A percentile compares a stretch with the other conserved stretches of the same genome.
These are phyloP conservation scores for Embiotoca jacksoni DNA, from an alignment of 2,113 vertebrate genomes.

Conservation along the genomic window DNA sequence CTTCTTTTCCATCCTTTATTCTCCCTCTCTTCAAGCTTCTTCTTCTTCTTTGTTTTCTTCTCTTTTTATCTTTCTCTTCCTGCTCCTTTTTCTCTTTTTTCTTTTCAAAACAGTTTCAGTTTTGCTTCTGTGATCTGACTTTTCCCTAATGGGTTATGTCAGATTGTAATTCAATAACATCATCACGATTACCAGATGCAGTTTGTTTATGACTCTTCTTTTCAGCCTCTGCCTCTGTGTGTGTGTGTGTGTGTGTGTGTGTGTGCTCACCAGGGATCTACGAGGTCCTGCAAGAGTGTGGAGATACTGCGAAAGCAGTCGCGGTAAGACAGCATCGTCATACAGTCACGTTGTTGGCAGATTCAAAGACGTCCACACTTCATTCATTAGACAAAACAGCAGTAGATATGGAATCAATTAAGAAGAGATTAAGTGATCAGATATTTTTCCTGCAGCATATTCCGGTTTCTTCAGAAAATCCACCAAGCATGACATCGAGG, in stretches of 20 bases:
- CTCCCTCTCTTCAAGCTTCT: too few relatives aligned
- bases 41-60: neutral
- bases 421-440: neutral
- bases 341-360: neutral
- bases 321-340: slow-evolving; percentile 81
- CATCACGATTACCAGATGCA: slow-evolving; percentile 25
- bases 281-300: slow-evolving; percentile 89
- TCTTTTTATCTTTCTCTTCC: neutral
- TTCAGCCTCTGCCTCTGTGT: slow-evolving; percentile 4
- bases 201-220: slow-evolving; percentile 36
- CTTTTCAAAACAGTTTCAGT: slow-evolving; percentile 6
- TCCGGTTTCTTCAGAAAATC: neutral
- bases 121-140: slow-evolving; percentile 17
- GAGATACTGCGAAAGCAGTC: slow-evolving; percentile 88
- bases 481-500: too few relatives aligned
- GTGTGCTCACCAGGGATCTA: slow-evolving; percentile 83
- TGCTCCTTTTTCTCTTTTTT: neutral
- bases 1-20: too few relatives aligned
- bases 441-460: neutral
- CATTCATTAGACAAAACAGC: neutral
- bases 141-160: slow-evolving; percentile 18
- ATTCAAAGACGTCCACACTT: neutral
- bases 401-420: neutral
- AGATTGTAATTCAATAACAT: slow-evolving; percentile 33
- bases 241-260: slow-evolving; percentile 25